Percentiles rank a stretch among this genome's conserved stretches.
Evolutionary conservation across 64 coral and sea anemone species (phyloP).

Genomic region (Pachyseris speciosa): DNA sequence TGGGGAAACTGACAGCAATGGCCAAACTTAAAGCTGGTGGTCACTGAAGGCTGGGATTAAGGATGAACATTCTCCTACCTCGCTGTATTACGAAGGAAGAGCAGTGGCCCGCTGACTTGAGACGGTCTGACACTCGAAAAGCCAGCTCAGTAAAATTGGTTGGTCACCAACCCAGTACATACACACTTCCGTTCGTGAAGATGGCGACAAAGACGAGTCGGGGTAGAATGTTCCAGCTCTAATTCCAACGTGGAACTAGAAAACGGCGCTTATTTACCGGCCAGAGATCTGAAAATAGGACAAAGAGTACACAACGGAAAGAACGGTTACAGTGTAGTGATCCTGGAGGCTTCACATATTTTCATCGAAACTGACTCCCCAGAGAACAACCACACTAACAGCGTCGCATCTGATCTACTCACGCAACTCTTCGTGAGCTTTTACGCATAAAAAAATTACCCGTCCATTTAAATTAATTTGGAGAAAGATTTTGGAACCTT

Average conservation of each 20-base stretch:
- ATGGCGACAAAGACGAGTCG: slow-evolving; percentile 23
- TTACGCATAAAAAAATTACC: no score
- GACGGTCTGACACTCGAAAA: slow-evolving; percentile 73
- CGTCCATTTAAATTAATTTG: no score
- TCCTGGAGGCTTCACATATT: slow-evolving; percentile 59
- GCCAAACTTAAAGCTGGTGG: slow-evolving; percentile 67
- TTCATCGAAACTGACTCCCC: slow-evolving; percentile 80
- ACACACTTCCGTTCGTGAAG: slow-evolving; percentile 88
- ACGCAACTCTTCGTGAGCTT: no score
- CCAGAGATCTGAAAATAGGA: slow-evolving; percentile 77
- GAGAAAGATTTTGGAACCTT: no score
- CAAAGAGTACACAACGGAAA: slow-evolving; percentile 75
- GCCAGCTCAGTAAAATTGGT: slow-evolving; percentile 59
- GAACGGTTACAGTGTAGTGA: slow-evolving; percentile 78
- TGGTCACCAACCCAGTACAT: slow-evolving; percentile 53
- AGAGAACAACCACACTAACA: slow-evolving; percentile 70
- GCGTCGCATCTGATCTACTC: slow-evolving; percentile 84
- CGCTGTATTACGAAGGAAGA: slow-evolving; percentile 91
- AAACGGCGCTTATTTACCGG: slow-evolving; percentile 62
- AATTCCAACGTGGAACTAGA: slow-evolving; percentile 76
- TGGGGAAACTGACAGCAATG: slow-evolving; percentile 72
- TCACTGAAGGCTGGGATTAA: slow-evolving; percentile 92
- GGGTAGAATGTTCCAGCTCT: slow-evolving; percentile 73
- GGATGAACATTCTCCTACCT: slow-evolving; percentile 55
- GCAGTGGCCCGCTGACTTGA: slow-evolving; percentile 89